Conservation (phyloP, 2,113 vertebrate genomes). For the Henicopernis longicauda region DNA sequence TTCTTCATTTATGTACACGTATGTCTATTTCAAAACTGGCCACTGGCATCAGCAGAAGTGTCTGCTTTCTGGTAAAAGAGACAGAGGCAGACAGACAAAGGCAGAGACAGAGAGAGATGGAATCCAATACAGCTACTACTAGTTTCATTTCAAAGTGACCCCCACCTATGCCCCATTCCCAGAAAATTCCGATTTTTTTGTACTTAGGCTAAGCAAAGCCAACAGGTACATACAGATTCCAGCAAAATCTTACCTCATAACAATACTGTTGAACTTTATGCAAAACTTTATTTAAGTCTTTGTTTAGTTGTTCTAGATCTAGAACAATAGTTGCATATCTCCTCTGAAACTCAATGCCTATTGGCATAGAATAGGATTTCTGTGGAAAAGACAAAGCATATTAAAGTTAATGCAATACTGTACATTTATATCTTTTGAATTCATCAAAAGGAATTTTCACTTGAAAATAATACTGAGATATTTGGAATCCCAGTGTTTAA, state of each 20-base stretch:
- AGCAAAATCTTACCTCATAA: conserved; percentile 81
- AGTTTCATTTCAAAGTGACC: neutral
- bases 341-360: conserved; percentile 91
- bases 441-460: neutral
- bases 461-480: neutral
- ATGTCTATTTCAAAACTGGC: neutral
- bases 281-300: conserved; percentile 96
- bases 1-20: neutral
- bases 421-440: neutral
- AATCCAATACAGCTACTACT: neutral
- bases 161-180: neutral
- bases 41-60: neutral
- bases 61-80: neutral
- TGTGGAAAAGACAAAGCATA: conserved; percentile 58
- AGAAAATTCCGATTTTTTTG: neutral
- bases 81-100: neutral
- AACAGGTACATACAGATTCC: neutral
- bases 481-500: neutral
- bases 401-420: neutral
- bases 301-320: conserved; percentile 95
- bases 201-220: neutral
- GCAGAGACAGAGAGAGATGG: neutral
- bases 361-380: conserved; percentile 95
- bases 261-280: conserved; percentile 97
- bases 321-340: conserved; percentile 93